Evolutionary conservation across 2,113 vertebrate species (phyloP), one percentile per base, ranked within the genome.

Genomic region (Australoheros scitulus): DNA sequence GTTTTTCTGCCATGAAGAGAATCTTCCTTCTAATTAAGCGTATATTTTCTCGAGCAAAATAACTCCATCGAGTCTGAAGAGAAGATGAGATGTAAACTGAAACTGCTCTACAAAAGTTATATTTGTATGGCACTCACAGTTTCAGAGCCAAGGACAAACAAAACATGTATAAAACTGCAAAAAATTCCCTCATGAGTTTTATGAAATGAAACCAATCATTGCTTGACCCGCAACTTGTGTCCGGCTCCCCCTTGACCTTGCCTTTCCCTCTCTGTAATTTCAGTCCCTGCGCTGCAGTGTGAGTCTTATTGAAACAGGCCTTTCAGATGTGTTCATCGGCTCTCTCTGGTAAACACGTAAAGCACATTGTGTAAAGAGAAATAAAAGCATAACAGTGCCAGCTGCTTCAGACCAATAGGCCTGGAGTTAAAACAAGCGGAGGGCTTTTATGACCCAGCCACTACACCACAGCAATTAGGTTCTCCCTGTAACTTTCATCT

Each of bases 391-490:
- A 92, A 94, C 92, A 93, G 87, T 61, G 56, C 75, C 92, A 84
- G 90, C 76, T 89, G 89, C 84, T 90, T 59, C 82, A 50, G 89
- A 92, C 83, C 91, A 85, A 87, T 89, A 59, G 87, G 83, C 87
- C 89, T 41, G 68, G 81, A 95, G 88, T 94, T 95, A 88, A 94
- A 93, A 92, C 65, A 82, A 91, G 91, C 88, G 84, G 85, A 88
- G 5, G 89, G 82, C 85, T 93, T 95, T 95, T 92, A 93, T 84
- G 92, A 92, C 82, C 79, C 89, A 88, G 94, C 90, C 91, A 63
- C 93, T 84, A 80, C 92, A 93, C 95, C 94, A 74, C 94, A 94
- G 93, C 92, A 95, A 95, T 96, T 95, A 95, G 95, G 93, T 86
- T 92, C 89, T 88, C 36, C 89, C 93, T 82, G 91, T 84, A 91